Conservation (phyloP, 2,797 vertebrate species). For the Argya squamiceps region DNA sequence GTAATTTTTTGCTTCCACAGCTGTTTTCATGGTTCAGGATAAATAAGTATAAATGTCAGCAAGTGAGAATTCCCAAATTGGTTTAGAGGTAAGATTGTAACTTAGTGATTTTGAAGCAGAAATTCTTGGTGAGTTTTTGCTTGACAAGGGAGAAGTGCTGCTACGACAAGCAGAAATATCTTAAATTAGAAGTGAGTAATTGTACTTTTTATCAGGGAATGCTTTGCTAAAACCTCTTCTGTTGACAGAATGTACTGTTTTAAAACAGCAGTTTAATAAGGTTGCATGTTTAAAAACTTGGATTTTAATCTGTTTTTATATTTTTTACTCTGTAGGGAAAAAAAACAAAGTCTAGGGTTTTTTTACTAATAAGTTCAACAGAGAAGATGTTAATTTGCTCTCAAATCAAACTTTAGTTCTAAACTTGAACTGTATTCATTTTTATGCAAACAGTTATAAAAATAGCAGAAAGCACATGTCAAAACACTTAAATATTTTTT, state of each 20-base stretch:
- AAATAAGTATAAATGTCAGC: neutral
- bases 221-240: neutral
- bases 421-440: neutral
- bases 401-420: neutral
- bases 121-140: neutral
- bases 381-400: neutral
- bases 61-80: neutral
- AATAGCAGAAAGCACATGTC: neutral
- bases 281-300: neutral
- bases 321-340: neutral
- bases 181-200: neutral
- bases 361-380: neutral
- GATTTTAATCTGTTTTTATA: neutral
- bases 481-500: neutral
- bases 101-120: neutral
- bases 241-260: neutral
- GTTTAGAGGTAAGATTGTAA: neutral
- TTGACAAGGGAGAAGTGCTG: neutral
- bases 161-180: neutral
- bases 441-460: neutral
- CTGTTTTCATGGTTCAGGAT: neutral
- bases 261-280: neutral
- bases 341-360: neutral
- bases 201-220: neutral
- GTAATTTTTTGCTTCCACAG: neutral